Percentiles rank a stretch among this genome's conserved stretches.
Evolutionary conservation across 2,797 vertebrate genomes (phyloP).

Genomic region (Anguilla megastoma): DNA sequence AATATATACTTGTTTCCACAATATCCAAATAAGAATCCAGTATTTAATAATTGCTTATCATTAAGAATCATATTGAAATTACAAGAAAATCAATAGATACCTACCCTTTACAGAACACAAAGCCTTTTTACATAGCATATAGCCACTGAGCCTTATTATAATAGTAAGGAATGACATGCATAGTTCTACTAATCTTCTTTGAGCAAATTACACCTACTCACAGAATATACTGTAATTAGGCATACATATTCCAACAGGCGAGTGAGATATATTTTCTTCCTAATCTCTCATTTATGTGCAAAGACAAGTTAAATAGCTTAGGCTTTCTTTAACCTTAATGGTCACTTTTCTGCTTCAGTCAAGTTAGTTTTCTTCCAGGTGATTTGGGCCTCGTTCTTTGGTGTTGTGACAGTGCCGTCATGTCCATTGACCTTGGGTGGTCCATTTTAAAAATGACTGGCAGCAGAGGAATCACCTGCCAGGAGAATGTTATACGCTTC

Average conservation of each 20-base stretch:
- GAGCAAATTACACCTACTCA: constrained; percentile 80
- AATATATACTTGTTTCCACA: no score
- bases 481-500: background rate
- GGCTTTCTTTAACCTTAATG: constrained; percentile 78
- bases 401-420: constrained; percentile 34
- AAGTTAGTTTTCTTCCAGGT: constrained; percentile 63
- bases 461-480: background rate
- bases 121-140: constrained; percentile 51
- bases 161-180: constrained; percentile 74
- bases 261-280: constrained; percentile 77
- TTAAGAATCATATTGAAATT: no score
- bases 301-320: constrained; percentile 81
- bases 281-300: constrained; percentile 92
- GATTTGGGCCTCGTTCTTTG: constrained; percentile 33
- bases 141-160: constrained; percentile 50
- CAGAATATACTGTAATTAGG: constrained; percentile 87
- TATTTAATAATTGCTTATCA: no score
- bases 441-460: background rate
- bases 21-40: no score
- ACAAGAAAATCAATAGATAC: no score
- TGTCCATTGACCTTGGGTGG: constrained; percentile 18
- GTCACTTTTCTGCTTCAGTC: constrained; percentile 72
- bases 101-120: no score
- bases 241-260: constrained; percentile 80
- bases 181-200: constrained; percentile 81